These are phyloP conservation scores for Anthonomus grandis DNA, from an alignment of 1,140 invertebrate genomes.

Conservation along the genomic window DNA sequence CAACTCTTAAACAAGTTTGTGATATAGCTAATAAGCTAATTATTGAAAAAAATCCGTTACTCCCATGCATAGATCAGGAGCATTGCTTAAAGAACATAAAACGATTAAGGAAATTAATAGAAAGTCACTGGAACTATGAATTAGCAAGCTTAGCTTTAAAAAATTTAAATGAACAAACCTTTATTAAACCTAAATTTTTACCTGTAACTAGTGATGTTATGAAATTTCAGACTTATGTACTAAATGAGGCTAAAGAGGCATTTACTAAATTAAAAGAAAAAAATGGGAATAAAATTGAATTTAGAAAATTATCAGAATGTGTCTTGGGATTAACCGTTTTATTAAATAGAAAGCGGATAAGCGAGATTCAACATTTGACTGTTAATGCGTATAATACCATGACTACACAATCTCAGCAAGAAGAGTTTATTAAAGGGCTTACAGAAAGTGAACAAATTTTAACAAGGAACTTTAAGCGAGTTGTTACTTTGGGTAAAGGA, in stretches of 20 bases:
- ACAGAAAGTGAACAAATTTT: constrained; percentile 20
- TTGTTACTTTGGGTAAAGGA: constrained; percentile 25
- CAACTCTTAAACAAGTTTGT: constrained; percentile 25
- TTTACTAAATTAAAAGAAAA: constrained; percentile 7
- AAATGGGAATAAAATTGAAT: constrained; percentile 9
- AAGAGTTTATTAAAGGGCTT: constrained; percentile 23
- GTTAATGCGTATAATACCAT: constrained; percentile 11
- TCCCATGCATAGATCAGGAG: constrained; percentile 17
- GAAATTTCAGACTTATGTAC: constrained; percentile 29
- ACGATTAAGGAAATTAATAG: constrained; percentile 27
- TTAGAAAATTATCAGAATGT: constrained; percentile 15
- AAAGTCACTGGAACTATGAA: constrained; percentile 30
- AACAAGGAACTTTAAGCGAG: constrained; percentile 25
- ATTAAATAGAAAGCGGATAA: constrained; percentile 28
- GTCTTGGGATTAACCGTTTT: constrained; percentile 22
- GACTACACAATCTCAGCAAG: background rate
- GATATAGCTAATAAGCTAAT: constrained; percentile 23
- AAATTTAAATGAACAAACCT: constrained; percentile 30
- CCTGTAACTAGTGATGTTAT: constrained; percentile 25
- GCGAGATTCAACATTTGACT: constrained; percentile 23
- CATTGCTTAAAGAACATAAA: constrained; percentile 25
- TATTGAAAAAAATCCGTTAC: constrained; percentile 22
- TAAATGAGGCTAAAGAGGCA: constrained; percentile 12
- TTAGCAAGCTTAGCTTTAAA: constrained; percentile 30
- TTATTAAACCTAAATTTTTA: constrained; percentile 28